Evolutionary conservation across 2,113 vertebrate genomes (phyloP).

Genomic region (Danionella cerebrum): DNA sequence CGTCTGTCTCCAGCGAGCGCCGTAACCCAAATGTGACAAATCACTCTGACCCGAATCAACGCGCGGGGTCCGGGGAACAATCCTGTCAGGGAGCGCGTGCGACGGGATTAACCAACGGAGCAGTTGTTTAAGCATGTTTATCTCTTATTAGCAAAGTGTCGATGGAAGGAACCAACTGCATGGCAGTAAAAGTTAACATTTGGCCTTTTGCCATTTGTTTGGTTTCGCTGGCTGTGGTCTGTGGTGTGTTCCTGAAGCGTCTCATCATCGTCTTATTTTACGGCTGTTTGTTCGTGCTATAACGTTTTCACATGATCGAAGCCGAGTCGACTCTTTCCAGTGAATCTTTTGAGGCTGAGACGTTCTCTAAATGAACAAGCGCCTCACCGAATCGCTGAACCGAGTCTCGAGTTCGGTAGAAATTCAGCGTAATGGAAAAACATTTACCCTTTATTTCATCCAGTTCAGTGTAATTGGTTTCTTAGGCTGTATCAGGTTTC

Average conservation of each 20-base stretch:
- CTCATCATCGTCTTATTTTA: neutral
- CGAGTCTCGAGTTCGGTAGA: neutral
- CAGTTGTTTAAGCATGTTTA: too few relatives aligned
- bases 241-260: neutral
- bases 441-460: neutral
- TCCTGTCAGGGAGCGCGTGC: neutral
- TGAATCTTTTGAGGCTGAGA: neutral
- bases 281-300: neutral
- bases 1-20: neutral
- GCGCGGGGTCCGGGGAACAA: neutral
- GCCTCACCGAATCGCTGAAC: neutral
- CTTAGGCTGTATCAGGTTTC: too few relatives aligned
- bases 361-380: neutral
- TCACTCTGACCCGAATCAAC: neutral
- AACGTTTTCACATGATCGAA: slow-evolving; percentile 8
- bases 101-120: too few relatives aligned
- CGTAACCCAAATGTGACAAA: neutral
- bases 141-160: neutral
- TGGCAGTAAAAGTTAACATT: slow-evolving; percentile 12
- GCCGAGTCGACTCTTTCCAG: neutral
- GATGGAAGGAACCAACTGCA: neutral
- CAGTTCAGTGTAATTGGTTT: too few relatives aligned
- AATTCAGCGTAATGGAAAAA: neutral
- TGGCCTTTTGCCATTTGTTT: slow-evolving; percentile 11
- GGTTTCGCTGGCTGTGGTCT: neutral